These are phyloP conservation scores for Triplophysa tibetana DNA, from an alignment of 2,113 vertebrate species.

Conservation along the genomic window DNA sequence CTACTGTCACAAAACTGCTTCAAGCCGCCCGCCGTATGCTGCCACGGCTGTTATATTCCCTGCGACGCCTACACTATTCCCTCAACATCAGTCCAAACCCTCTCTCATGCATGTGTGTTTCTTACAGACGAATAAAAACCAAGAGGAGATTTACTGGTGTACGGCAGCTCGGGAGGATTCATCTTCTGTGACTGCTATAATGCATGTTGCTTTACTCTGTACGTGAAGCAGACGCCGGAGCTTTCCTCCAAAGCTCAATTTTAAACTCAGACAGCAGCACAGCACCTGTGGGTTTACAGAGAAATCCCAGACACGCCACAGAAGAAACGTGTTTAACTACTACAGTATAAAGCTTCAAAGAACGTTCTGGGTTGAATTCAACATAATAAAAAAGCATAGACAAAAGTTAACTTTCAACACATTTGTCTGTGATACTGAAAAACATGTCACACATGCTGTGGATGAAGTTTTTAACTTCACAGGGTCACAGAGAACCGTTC, in stretches of 20 bases:
- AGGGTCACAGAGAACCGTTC: too few relatives aligned
- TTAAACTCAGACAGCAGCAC: background rate
- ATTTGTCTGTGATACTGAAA: too few relatives aligned
- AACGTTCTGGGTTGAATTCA: too few relatives aligned
- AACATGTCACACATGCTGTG: too few relatives aligned
- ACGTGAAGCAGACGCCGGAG: background rate
- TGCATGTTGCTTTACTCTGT: slow-evolving; percentile 62
- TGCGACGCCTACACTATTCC: slow-evolving; percentile 62
- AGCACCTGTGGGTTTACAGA: slow-evolving; percentile 20
- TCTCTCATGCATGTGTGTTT: slow-evolving; percentile 52
- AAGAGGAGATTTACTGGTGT: slow-evolving; percentile 65
- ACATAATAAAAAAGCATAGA: too few relatives aligned
- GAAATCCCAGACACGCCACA: background rate
- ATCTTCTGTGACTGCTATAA: slow-evolving; percentile 70
- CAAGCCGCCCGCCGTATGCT: slow-evolving; percentile 64
- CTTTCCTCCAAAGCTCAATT: background rate
- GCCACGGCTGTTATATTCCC: slow-evolving; percentile 67
- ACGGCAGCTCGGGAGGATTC: slow-evolving; percentile 70
- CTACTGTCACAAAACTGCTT: slow-evolving; percentile 70
- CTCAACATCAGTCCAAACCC: slow-evolving; percentile 62
- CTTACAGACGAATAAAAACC: slow-evolving; percentile 68
- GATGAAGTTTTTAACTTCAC: too few relatives aligned
- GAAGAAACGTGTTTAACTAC: too few relatives aligned
- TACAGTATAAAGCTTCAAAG: too few relatives aligned
- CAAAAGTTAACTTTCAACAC: too few relatives aligned